Evolutionary conservation across 2,113 vertebrate genomes (phyloP).

Genomic region (Antechinus flavipes): DNA sequence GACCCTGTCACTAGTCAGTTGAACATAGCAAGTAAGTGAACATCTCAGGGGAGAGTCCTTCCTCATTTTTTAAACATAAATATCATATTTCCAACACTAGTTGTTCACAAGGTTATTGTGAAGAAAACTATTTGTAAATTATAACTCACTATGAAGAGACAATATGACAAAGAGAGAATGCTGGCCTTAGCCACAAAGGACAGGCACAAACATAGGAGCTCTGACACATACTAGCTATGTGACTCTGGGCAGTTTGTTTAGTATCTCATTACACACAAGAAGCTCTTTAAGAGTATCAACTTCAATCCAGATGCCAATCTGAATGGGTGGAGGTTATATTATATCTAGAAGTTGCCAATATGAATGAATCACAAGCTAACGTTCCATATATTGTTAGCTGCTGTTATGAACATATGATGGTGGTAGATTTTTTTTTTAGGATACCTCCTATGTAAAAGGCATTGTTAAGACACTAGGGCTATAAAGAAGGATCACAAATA

Average conservation of each 20-base stretch:
- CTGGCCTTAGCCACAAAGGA: neutral
- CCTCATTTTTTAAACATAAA: neutral
- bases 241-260: neutral
- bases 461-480: neutral
- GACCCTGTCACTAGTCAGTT: neutral
- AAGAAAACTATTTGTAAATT: neutral
- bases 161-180: neutral
- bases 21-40: neutral
- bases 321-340: neutral
- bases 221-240: neutral
- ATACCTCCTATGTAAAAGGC: neutral
- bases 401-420: neutral
- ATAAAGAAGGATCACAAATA: neutral
- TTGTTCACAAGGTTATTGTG: neutral
- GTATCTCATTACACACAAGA: neutral
- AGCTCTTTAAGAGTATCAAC: neutral
- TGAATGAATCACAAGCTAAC: neutral
- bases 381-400: neutral
- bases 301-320: neutral
- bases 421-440: neutral
- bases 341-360: neutral
- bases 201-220: neutral
- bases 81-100: neutral
- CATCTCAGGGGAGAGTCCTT: neutral
- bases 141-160: neutral